Conservation (phyloP, 2,888 invertebrate species). For the Lapara coniferarum region DNA sequence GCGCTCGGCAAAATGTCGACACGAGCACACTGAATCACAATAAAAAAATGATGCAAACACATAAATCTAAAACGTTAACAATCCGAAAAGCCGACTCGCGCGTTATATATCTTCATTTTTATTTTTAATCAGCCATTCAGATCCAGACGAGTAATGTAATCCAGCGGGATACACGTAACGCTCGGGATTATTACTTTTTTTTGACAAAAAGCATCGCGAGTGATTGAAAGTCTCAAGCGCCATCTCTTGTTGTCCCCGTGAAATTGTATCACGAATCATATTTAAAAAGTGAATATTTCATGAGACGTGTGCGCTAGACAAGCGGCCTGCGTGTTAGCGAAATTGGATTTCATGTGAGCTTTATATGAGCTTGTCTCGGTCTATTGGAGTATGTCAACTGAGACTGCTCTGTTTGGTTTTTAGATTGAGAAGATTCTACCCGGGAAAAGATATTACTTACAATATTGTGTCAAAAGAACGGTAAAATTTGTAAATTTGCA, state of each 20-base stretch:
- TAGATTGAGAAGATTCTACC: no score
- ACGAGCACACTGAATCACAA: slow-evolving; percentile 15
- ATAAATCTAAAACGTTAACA: slow-evolving; percentile 24
- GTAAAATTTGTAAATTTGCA: no score
- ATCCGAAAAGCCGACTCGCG: slow-evolving; percentile 16
- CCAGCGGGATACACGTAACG: slow-evolving; percentile 31
- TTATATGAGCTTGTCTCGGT: neutral
- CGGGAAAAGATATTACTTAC: no score
- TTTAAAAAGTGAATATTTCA: slow-evolving; percentile 58
- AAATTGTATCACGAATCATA: slow-evolving; percentile 50
- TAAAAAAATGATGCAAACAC: slow-evolving; percentile 23
- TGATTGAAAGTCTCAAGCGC: slow-evolving; percentile 34
- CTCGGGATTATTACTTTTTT: slow-evolving; percentile 41
- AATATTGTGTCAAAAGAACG: no score
- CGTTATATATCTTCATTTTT: slow-evolving; percentile 23
- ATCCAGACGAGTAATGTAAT: slow-evolving; percentile 28
- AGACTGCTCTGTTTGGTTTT: no score
- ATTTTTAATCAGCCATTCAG: slow-evolving; percentile 29
- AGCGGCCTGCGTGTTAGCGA: slow-evolving; percentile 45
- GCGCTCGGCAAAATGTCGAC: neutral
- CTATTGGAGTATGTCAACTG: neutral
- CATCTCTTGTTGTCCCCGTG: slow-evolving; percentile 39
- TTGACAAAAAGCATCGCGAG: slow-evolving; percentile 39
- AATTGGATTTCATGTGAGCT: slow-evolving; percentile 50
- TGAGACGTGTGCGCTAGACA: slow-evolving; percentile 48